Evolutionary conservation across 2,113 vertebrate species (phyloP), one percentile per base, ranked within the genome.

Genomic region (Dipodomys merriami): DNA sequence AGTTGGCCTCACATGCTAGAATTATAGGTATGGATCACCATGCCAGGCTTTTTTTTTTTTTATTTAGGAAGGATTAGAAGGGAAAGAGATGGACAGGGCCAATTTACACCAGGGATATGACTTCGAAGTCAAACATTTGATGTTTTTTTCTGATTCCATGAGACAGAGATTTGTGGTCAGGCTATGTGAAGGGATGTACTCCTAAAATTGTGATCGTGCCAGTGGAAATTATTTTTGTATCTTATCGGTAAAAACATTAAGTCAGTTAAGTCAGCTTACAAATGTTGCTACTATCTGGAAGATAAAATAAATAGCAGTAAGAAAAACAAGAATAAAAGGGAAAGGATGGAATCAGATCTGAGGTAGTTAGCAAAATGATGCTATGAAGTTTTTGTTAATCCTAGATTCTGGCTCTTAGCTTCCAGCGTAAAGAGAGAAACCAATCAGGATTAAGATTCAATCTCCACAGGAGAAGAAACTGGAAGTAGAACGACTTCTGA

Each of bases 371-470:
- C 33, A 60, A 68, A 60, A 64, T 20, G 65, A 27, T 72, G 22
- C 35, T 30, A 49, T 1, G 1, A 49, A 79, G 49, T 68, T 53
- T 57, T 46, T 35, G 4, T 86, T 30, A 80, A 62, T 76, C 60
- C 39, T 74, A 22, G 49, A 64, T 84, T 79, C 44, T 79, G 25
- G 46, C n/a, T 88, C 69, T 79, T 49, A 82, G 74, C 30, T 85
- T 88, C 60, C 53, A 64, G 23, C 39, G 53, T 60, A n/a, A 83
- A 87, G 53, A 71, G 5, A 89, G 80, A 86, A 91, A 91, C 13
- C 44, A 15, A 76, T 60, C 15, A 15, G 57, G 60, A 46, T 83
- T 8, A 83, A 69, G 69, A 85, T 65, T 91, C 27, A 25, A 30
- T 68, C 64, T 78, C 65, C 60, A 5, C 76, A 74, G 60, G 16